phyloP scores from a whole-genome alignment of 2,113 vertebrate species.

The Mustela lutreola region DNA sequence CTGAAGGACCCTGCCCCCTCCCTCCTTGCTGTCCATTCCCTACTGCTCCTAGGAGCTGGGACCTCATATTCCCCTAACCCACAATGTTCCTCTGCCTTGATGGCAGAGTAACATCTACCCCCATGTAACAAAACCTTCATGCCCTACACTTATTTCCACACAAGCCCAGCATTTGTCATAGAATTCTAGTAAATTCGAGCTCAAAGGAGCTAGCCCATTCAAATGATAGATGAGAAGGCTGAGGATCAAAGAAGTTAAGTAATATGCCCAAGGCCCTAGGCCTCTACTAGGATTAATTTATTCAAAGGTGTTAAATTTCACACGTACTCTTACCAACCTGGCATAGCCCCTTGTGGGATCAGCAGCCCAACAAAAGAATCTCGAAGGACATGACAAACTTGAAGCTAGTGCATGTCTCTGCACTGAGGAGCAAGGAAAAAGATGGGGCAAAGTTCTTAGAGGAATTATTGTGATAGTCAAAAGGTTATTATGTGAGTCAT shows the following conservation, averaged over 20 bases:
- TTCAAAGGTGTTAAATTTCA: not conserved
- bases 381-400: no score
- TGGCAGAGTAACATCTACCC: not conserved
- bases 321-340: not conserved
- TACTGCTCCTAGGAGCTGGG: not conserved
- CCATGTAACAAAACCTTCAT: not conserved
- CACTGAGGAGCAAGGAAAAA: not conserved
- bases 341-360: no score
- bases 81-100: not conserved
- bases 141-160: not conserved
- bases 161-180: not conserved
- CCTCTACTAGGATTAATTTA: not conserved
- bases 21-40: not conserved
- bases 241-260: not conserved
- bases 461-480: not conserved
- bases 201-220: not conserved
- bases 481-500: not conserved
- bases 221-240: not conserved
- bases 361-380: not conserved
- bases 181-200: slow-evolving; percentile 15
- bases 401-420: not conserved
- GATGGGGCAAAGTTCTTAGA: not conserved
- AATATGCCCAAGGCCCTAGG: not conserved
- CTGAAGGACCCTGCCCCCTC: not conserved
- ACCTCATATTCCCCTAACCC: not conserved